Evolutionary conservation across 2,113 vertebrate genomes (phyloP), one percentile per base, ranked within the genome.

Genomic region (Pipra filicauda): DNA sequence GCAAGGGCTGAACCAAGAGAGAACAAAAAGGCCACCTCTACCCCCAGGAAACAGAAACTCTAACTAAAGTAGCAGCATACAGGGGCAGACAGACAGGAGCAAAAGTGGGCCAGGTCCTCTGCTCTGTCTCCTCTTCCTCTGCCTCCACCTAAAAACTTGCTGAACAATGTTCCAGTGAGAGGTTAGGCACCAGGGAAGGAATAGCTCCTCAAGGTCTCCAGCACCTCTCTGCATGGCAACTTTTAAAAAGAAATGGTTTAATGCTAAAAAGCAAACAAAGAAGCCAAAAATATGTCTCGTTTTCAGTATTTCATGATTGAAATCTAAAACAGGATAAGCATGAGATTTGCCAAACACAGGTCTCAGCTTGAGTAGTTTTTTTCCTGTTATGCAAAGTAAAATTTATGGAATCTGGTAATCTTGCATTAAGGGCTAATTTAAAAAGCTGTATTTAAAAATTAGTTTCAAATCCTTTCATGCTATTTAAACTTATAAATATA

Each of bases 381-480:
- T 61, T 33, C 30, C 23, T 57, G 14, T 39, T 81, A 26, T 44
- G 48, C 9, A 37, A 64, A 77, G 20, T 78, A 44, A 78, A 88
- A 69, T 75, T 27, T 14, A 31, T 86, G 52, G 41, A 86, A 77
- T 72, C 28, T 83, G 26, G 11, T 83, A 46, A 69, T 66, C 46
- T 58, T 76, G 15, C 37, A 58, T 33, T 43, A 72, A 80, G 12
- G 75, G 17, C 13, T 81, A 33, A 84, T 96, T 71, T 65, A 2
- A 80, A 83, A 89, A 85, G 2, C 31, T 52, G 5, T 30, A 49
- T 46, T 78, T 75, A 22, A 65, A 92, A 78, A 54, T 54, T 49
- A 44, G 3, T 46, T 89, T 93, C 15, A 83, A 95, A 93, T 85
- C 28, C 18, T 82, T 85, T 91, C 81, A 41, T 82, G 49, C 70